A percentile compares a stretch with the other conserved stretches of the same genome.
These are phyloP conservation scores for Drosophila bocqueti DNA, from an alignment of 1,140 invertebrate species.

Conservation along the genomic window DNA sequence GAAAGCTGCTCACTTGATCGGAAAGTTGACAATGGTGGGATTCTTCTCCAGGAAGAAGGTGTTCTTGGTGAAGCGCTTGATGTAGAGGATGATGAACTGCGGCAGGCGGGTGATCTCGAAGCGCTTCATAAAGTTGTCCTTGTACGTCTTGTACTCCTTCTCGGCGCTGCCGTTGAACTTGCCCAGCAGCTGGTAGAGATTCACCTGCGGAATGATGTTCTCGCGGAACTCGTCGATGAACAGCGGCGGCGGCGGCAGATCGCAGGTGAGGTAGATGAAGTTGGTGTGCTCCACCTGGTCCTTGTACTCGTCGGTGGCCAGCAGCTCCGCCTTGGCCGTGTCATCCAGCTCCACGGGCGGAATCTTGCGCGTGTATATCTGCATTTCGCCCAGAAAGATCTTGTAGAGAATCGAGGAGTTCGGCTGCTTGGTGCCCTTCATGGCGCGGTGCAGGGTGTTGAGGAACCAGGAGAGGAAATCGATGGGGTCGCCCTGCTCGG, in stretches of 20 bases:
- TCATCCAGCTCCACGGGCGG: conserved; percentile 97
- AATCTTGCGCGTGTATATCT: conserved; percentile 97
- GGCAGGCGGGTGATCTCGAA: conserved; percentile 98
- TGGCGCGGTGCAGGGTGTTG: conserved; percentile 95
- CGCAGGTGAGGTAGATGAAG: conserved; percentile 98
- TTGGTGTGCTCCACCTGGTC: conserved; percentile 95
- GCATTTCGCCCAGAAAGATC: conserved; percentile 98
- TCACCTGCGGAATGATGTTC: conserved; percentile 99
- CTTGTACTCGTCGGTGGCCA: conserved; percentile 94
- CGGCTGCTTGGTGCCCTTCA: conserved; percentile 94
- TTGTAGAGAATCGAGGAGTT: conserved; percentile 97
- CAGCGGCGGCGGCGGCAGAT: conserved; percentile 97
- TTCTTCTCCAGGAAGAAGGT: conserved; percentile 99
- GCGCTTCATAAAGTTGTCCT: conserved; percentile 98
- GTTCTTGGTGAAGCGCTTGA: conserved; percentile 99
- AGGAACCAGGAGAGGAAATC: conserved; percentile 99
- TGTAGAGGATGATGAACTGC: conserved; percentile 98
- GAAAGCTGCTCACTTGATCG: conserved; percentile 95
- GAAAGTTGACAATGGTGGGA: conserved; percentile 99
- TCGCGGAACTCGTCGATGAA: conserved; percentile 99
- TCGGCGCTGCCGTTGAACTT: conserved; percentile 98
- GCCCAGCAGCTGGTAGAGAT: conserved; percentile 95
- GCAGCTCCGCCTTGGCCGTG: conserved; percentile 91
- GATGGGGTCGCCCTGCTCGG: conserved; percentile 98
- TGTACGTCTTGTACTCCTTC: conserved; percentile 99